These are phyloP conservation scores for Sialis lutaria DNA, from an alignment of 2,888 invertebrate species.

Conservation along the genomic window DNA sequence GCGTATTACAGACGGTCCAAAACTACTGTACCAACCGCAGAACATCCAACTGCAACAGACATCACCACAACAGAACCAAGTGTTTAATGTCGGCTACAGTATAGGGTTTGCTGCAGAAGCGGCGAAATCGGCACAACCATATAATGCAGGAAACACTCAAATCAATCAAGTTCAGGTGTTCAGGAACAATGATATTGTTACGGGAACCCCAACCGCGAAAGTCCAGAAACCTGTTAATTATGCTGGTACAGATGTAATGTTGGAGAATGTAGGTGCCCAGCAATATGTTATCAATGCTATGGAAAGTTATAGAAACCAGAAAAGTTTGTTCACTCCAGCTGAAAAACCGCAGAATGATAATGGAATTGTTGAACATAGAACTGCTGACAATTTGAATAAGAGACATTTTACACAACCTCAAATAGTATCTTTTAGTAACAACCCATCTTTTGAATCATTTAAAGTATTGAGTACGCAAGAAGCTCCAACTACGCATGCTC, in stretches of 20 bases:
- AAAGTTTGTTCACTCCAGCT: neutral
- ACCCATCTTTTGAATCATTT: too few relatives aligned
- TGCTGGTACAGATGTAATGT: neutral
- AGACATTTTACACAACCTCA: too few relatives aligned
- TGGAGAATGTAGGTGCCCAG: neutral
- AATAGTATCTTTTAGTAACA: too few relatives aligned
- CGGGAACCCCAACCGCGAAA: constrained; percentile 14
- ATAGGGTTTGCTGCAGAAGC: constrained; percentile 15
- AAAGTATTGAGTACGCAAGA: too few relatives aligned
- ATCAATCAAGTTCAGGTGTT: neutral
- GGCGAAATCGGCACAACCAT: neutral
- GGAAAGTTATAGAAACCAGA: constrained; percentile 8
- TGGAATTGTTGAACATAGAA: too few relatives aligned
- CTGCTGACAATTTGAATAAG: too few relatives aligned
- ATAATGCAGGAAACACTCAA: constrained; percentile 5
- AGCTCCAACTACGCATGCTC: constrained; percentile 11
- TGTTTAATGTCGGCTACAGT: constrained; percentile 20
- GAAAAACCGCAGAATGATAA: neutral
- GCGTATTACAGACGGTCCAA: constrained; percentile 1
- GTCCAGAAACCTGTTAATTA: constrained; percentile 13
- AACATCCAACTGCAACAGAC: neutral
- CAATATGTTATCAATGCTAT: constrained; percentile 8
- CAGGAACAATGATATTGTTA: constrained; percentile 13
- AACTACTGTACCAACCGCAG: neutral
- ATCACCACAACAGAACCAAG: constrained; percentile 7